Evolutionary conservation across 1,140 invertebrate species (phyloP), one percentile per base, ranked within the genome.

Genomic region (Scaptomyza graminum): DNA sequence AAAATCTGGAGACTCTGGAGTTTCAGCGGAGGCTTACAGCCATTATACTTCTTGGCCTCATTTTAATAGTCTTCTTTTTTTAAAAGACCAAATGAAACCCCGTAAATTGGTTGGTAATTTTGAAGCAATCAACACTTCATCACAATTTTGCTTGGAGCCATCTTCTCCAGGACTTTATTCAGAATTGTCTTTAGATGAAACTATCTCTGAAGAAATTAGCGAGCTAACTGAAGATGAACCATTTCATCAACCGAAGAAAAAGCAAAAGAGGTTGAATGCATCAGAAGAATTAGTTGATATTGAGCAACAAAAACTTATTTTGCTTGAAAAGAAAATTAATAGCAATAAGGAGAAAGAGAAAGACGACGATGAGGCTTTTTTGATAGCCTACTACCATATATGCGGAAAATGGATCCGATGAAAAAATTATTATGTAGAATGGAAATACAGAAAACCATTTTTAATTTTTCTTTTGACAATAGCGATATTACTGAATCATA

Each of bases 1-100:
- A 61, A 61, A 61, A 37, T 61, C 39, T 44, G 56, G 41, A 46
- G 56, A 59, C 41, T 28, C 39, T 46, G 39, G 39, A 11, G 13
- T 61, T 31, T 37, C 16, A 37, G 47, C 57, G 3, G 18, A 18
- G 18, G 18, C 18, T 18, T n/a, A n/a, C 25, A 28, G 25, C 6
- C 4, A 28, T 6, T 28, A 28, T 28, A 28, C 25, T 5, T 5
- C 25, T 28, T 28, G 25, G 25, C 25, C 25, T 5, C 25, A 28
- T 6, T 28, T 28, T 6, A 18, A 18, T 18, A 18, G 18, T 11
- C 22, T 28, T 5, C 25, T 28, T 28, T 28, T 28, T 28, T 6
- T 28, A 28, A 28, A 57, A 44, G 16, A 57, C 15, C 37, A 43
- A 57, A 57, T 54, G 28, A 46, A 41, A 12, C 55, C n/a, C 4